These are phyloP conservation scores for Megaceryle torquata DNA, from an alignment of 2,113 vertebrate species.

Conservation along the genomic window DNA sequence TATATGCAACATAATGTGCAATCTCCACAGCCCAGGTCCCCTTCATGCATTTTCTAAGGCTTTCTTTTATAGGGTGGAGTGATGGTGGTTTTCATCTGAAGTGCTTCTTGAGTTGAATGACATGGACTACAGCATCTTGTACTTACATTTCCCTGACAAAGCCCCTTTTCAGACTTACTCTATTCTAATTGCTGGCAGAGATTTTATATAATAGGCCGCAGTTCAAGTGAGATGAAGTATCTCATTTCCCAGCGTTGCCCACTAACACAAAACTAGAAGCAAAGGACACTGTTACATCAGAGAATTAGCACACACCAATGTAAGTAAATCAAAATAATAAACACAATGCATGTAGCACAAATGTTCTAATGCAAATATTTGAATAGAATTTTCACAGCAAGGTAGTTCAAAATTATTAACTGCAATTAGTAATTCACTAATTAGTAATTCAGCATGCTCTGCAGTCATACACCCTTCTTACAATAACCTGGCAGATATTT, in stretches of 20 bases:
- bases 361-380: neutral
- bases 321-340: conserved; percentile 15
- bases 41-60: neutral
- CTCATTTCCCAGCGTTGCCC: neutral
- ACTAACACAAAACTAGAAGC: neutral
- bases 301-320: neutral
- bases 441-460: neutral
- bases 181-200: neutral
- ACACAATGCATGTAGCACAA: neutral
- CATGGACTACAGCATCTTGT: neutral
- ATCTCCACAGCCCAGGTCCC: neutral
- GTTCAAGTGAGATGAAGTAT: neutral
- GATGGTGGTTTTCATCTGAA: neutral
- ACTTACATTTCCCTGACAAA: neutral
- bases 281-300: neutral
- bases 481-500: conserved; percentile 21
- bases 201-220: neutral
- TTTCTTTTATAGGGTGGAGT: neutral
- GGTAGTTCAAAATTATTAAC: conserved; percentile 1
- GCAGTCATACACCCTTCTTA: neutral
- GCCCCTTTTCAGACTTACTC: neutral
- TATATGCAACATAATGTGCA: too few relatives aligned
- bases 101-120: neutral
- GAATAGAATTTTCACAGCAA: conserved; percentile 6
- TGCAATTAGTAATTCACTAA: conserved; percentile 2